These are phyloP conservation scores for Carassius carassius DNA, from an alignment of 2,113 vertebrate species.

Conservation along the genomic window DNA sequence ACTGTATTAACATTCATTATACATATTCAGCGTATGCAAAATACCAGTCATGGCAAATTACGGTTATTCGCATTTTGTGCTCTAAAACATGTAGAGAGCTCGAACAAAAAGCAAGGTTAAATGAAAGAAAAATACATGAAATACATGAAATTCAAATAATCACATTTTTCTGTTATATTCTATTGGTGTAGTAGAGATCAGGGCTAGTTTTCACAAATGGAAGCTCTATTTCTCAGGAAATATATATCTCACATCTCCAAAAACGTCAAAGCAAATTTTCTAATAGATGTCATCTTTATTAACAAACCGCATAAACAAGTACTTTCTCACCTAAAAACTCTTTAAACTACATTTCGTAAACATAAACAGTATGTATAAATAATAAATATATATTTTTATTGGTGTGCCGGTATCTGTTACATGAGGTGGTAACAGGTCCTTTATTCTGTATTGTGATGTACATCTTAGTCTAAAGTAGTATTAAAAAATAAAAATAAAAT, in stretches of 20 bases:
- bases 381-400: no score
- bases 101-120: background rate
- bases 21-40: slow-evolving; percentile 67
- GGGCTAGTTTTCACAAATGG: background rate
- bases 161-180: background rate
- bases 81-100: background rate
- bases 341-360: no score
- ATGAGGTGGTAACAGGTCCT: background rate
- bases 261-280: no score
- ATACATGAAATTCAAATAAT: background rate
- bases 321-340: no score
- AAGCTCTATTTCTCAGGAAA: background rate
- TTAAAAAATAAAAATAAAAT: background rate
- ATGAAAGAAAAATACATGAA: background rate
- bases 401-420: background rate
- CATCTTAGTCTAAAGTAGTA: background rate
- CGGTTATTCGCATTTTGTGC: slow-evolving; percentile 43
- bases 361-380: no score
- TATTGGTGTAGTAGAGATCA: background rate
- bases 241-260: no score
- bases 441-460: background rate
- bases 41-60: slow-evolving; percentile 52
- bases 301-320: no score
- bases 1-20: slow-evolving; percentile 63
- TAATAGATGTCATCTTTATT: no score